These are phyloP conservation scores for Enteromius thamalakanensis DNA, from an alignment of 2,797 vertebrate species.

Conservation along the genomic window DNA sequence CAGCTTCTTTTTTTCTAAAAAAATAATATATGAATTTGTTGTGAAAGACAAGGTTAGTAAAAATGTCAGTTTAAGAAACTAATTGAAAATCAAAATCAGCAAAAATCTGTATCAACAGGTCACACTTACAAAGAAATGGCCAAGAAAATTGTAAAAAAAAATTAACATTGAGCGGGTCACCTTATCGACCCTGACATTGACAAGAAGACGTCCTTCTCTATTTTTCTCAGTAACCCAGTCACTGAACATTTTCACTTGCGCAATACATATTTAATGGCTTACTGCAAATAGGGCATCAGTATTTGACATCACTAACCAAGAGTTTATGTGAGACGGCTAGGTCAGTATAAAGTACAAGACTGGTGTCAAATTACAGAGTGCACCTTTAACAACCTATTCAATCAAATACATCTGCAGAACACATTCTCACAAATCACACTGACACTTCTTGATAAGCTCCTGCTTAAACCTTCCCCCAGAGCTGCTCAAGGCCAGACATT, in stretches of 20 bases:
- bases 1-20: no score
- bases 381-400: neutral
- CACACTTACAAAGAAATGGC: no score
- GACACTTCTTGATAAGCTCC: constrained; percentile 13
- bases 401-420: constrained; percentile 28
- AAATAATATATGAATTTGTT: no score
- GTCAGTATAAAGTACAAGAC: constrained; percentile 4
- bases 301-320: constrained; percentile 9
- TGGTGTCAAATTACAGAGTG: neutral
- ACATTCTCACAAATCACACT: constrained; percentile 12
- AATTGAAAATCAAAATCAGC: no score
- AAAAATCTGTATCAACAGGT: no score
- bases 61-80: no score
- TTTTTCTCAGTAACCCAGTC: neutral
- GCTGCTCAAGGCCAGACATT: constrained; percentile 18
- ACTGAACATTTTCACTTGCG: neutral
- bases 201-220: neutral
- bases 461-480: constrained; percentile 1
- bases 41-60: no score
- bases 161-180: neutral
- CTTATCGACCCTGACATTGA: neutral
- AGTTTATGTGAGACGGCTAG: constrained; percentile 1
- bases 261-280: constrained; percentile 1
- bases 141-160: no score
- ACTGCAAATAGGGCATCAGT: neutral